Base-by-base conservation (phyloP, 2,888 invertebrate species). In the Tridacna gigas region DNA sequence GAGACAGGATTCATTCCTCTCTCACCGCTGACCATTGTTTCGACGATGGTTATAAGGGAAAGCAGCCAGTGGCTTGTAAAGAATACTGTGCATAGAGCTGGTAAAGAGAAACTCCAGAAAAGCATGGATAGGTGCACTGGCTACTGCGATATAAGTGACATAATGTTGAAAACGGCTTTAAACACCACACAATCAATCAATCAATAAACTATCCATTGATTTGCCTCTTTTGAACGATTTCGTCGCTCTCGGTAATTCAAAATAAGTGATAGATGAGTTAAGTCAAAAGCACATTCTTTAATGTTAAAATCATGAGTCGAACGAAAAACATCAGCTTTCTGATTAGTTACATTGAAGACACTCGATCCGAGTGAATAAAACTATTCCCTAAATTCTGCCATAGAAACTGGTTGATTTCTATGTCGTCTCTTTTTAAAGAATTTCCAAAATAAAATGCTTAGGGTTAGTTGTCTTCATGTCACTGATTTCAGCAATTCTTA, bases 381-480 rank as follows among this genome's bases (percentile, higher is more conserved):
- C 51, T 77, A 65, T 48, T 67, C 28, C n/a, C 22, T 28, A 60
- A 77, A 67, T 22, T 18, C 26, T 51, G 25, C 9, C 2, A 18
- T 22, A 22, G 22, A 37, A 37, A 37, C 7, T 37, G 37, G 37
- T 4, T 2, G 18, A 51, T 37, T 67, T 25, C 9, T 51, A 48
- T 25, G 2, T 26, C 4, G 48, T n/a, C 9, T 56, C 60, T 67
- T 77, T 48, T 20, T 66, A 28, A 77, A 77, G 2, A 66, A 22
- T 77, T 22, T 66, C 77, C 77, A 77, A 77, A 77, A 77, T 7
- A n/a, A n/a, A n/a, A n/a, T 77, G n/a, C 51, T 65, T 48, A 1
- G 66, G 48, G 0, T n/a, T 51, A 9, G 4, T 47, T 22, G 67
- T 45, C 28, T 28, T 48, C 20, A 77, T 26, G 26, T 45, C 37